Evolutionary conservation across 1,140 invertebrate species (phyloP).

Genomic region (Aphaenogaster ashmeadi): DNA sequence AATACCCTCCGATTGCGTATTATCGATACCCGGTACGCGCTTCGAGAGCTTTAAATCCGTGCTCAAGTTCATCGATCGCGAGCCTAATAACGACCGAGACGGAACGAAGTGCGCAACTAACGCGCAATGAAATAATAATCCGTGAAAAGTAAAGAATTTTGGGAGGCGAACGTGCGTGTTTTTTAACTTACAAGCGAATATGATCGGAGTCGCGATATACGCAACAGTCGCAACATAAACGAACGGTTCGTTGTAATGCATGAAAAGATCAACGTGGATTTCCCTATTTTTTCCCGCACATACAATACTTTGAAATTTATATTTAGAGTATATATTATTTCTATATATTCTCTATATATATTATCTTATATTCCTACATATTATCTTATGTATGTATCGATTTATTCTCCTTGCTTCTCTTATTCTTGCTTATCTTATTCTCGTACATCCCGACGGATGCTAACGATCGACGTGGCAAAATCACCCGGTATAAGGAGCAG

Average conservation of each 20-base stretch:
- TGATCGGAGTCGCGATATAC: neutral
- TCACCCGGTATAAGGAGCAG: constrained; percentile 44
- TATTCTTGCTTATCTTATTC: neutral
- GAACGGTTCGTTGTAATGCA: neutral
- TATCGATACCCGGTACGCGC: constrained; percentile 50
- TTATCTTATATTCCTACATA: neutral
- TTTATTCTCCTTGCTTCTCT: too few relatives aligned
- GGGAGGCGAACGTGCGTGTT: neutral
- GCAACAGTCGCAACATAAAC: neutral
- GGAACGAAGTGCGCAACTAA: constrained; percentile 26
- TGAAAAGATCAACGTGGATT: neutral
- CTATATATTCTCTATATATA: neutral
- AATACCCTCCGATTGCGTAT: constrained; percentile 52
- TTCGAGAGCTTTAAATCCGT: constrained; percentile 60
- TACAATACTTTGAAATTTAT: neutral
- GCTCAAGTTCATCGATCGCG: constrained; percentile 52
- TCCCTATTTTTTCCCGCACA: too few relatives aligned
- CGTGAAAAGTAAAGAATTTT: constrained; percentile 1
- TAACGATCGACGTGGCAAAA: constrained; percentile 53
- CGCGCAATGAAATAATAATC: constrained; percentile 10
- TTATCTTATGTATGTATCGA: neutral
- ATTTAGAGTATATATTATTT: neutral
- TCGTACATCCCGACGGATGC: neutral
- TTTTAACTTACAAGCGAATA: neutral
- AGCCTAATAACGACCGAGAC: constrained; percentile 33